Percentiles rank a stretch among this genome's conserved stretches.
Evolutionary conservation across 2,797 vertebrate species (phyloP).

Genomic region (Nothura maculosa): DNA sequence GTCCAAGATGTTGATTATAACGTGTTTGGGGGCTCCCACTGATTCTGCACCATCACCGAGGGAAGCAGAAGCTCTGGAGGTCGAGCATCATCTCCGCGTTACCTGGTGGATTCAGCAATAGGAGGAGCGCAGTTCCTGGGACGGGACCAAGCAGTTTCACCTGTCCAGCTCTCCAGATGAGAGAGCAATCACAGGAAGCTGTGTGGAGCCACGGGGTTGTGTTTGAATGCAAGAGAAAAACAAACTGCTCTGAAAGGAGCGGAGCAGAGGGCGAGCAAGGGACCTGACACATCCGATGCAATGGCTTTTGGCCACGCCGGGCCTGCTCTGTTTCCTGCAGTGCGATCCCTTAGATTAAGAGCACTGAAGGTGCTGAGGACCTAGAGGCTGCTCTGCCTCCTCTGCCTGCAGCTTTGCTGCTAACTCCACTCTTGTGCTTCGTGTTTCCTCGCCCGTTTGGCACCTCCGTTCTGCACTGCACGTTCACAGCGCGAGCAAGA

Average conservation of each 20-base stretch:
- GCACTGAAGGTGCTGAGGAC: not conserved
- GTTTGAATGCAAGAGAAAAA: not conserved
- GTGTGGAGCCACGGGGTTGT: rapidly evolving
- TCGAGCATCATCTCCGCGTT: rapidly evolving
- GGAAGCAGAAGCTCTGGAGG: not conserved
- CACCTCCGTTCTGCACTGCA: not conserved
- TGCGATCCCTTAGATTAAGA: rapidly evolving
- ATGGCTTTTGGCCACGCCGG: not conserved
- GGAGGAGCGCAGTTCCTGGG: not conserved
- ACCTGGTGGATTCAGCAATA: rapidly evolving
- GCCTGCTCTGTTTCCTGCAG: not conserved
- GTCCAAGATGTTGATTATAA: rapidly evolving
- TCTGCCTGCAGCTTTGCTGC: not conserved
- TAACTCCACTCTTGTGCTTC: not conserved
- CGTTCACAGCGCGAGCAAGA: not conserved
- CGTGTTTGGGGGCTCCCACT: not conserved
- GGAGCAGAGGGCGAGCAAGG: not conserved
- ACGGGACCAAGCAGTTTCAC: not conserved
- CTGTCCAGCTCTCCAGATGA: not conserved
- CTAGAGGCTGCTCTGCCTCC: not conserved
- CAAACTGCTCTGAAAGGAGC: not conserved
- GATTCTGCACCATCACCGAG: not conserved
- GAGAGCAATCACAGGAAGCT: rapidly evolving
- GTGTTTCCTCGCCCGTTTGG: not conserved
- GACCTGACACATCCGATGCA: rapidly evolving